Percentiles rank a stretch among this genome's conserved stretches.
These are phyloP conservation scores for Pionites leucogaster DNA, from an alignment of 2,113 vertebrate genomes.

Conservation along the genomic window DNA sequence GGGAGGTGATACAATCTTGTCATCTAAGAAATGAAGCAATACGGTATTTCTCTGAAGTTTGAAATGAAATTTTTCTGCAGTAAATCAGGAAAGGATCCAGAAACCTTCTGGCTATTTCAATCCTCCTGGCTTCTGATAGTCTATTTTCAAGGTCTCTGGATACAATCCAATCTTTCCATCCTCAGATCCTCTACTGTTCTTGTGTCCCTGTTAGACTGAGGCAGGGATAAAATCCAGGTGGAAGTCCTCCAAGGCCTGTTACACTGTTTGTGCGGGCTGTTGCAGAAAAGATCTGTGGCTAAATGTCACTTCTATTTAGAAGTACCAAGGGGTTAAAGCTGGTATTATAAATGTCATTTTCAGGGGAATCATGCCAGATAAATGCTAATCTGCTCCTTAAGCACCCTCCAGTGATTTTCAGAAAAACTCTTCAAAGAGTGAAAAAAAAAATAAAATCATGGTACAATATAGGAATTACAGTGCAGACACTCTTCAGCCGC, in stretches of 20 bases:
- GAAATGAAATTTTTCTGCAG: not conserved
- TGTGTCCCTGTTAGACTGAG: not conserved
- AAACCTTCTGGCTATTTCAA: not conserved
- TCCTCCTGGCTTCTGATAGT: not conserved
- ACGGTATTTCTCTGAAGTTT: not conserved
- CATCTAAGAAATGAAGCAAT: not conserved
- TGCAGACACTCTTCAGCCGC: not conserved
- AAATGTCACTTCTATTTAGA: slow-evolving; percentile 34
- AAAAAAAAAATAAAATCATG: slow-evolving; percentile 15
- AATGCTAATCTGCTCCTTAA: slow-evolving; percentile 51
- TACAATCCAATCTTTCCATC: not conserved
- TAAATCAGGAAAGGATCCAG: not conserved
- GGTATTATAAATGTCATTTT: slow-evolving; percentile 46
- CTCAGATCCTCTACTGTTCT: not conserved
- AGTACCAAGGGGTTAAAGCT: slow-evolving; percentile 44
- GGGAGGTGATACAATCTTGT: not conserved
- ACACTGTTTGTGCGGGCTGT: not conserved
- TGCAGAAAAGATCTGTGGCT: not conserved
- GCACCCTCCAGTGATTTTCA: slow-evolving; percentile 29
- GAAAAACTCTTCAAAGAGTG: slow-evolving; percentile 18
- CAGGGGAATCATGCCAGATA: not conserved
- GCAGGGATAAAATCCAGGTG: slow-evolving; percentile 12
- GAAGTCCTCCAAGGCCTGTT: slow-evolving; percentile 17
- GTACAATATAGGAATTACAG: not conserved
- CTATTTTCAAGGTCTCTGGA: slow-evolving; percentile 13